Base-by-base conservation (phyloP, 53 echinoderm and acorn worm genomes). In the Zoroaster sp. region DNA sequence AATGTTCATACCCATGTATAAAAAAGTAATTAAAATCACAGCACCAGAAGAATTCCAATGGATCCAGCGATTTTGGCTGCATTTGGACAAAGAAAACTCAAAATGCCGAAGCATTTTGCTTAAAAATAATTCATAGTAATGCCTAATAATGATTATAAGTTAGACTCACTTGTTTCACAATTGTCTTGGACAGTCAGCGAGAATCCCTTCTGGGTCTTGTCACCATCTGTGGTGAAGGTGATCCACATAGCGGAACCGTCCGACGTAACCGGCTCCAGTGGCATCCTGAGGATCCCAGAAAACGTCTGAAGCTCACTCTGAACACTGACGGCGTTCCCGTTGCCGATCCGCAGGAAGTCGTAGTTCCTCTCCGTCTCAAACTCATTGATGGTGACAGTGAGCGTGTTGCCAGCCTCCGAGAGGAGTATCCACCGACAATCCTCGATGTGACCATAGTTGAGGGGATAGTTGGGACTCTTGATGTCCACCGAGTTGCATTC, bases 341-440 rank as follows among this genome's bases (percentile, higher is more conserved):
- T 73, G 18, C 82, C 81, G 3, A 89, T 73, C 34, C 12, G n/a
- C 20, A 81, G 41, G 55, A 11, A 5, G 42, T 81, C 82, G 35
- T 42, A 81, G 28, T 39, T 34, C 18, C 4, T 1, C 46, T 81
- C 81, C 18, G 81, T 81, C 55, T 41, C 28, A 36, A 89, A 89
- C 38, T 37, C 69, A 3, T 7, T 4, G 66, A 89, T 44, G 66
- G 32, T 42, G 54, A 89, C 23, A 4, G 73, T 80, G 21, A 89
- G 21, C 10, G 81, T 72, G 47, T 72, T 89, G 31, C 39, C 73
- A 13, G 47, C 20, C 18, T 63, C 81, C 2, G 90, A 81, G 63
- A 0, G 39, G 18, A 89, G 90, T 10, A 89, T 43, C 90, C 90
- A 89, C 63, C 72, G 81, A 44, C 90, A 89, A 46, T 80, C 42